A percentile compares a stretch with the other conserved stretches of the same genome.
Evolutionary conservation across 2,888 invertebrate species (phyloP).

Genomic region (Epinotia nisella): DNA sequence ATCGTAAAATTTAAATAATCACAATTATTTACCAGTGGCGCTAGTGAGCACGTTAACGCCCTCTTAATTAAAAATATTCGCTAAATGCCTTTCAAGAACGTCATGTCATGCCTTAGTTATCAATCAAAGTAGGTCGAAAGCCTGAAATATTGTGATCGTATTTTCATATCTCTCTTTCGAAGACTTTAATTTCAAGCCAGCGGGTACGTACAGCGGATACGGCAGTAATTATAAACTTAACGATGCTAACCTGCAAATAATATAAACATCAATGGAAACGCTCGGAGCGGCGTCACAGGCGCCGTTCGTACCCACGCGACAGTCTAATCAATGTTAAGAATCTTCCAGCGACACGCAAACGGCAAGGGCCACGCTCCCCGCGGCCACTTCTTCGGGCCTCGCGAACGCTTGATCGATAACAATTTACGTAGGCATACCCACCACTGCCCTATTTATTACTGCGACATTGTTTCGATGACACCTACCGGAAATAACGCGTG

Average conservation of each 20-base stretch:
- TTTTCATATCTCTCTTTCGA: background rate
- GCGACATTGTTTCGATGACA: conserved; percentile 28
- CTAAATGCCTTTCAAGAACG: background rate
- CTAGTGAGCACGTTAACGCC: no score
- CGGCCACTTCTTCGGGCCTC: conserved; percentile 47
- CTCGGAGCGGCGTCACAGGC: conserved; percentile 68
- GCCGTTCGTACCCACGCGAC: conserved; percentile 66
- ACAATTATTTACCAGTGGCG: no score
- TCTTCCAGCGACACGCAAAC: conserved; percentile 72
- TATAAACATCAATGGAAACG: conserved; percentile 67
- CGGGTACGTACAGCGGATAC: background rate
- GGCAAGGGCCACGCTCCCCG: conserved; percentile 50
- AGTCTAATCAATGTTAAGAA: conserved; percentile 74
- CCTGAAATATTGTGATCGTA: background rate
- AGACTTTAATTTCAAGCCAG: background rate
- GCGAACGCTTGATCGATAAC: conserved; percentile 67
- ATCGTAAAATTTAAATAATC: no score
- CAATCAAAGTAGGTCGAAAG: background rate
- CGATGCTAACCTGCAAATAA: conserved; percentile 49
- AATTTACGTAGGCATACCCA: conserved; percentile 71
- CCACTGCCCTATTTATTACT: conserved; percentile 53
- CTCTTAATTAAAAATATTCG: background rate
- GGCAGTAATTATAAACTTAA: conserved; percentile 28
- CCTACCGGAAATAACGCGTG: conserved; percentile 10
- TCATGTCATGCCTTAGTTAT: background rate